Percentiles rank a stretch among this genome's conserved stretches.
Conservation (phyloP, 2,888 invertebrate species). For the Himalopsyche japonica region DNA sequence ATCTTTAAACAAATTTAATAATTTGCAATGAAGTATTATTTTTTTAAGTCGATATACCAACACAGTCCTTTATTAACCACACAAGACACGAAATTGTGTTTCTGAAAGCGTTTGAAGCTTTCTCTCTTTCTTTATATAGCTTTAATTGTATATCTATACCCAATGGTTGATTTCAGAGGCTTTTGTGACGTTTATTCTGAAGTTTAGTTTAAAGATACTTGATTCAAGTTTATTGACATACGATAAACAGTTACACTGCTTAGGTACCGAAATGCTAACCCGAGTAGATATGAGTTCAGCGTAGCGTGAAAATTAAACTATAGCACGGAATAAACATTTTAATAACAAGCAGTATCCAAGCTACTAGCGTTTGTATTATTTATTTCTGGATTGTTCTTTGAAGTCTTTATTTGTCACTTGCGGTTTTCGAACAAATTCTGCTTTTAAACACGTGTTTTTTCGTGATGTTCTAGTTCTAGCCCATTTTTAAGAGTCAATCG, state of each 20-base stretch:
- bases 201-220: neutral
- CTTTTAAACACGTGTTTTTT: neutral
- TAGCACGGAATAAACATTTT: neutral
- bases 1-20: too few relatives aligned
- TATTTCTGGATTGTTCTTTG: neutral
- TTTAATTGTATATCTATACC: too few relatives aligned
- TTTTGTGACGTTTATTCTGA: too few relatives aligned
- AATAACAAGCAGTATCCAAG: neutral
- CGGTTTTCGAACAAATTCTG: neutral
- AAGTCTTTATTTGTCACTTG: neutral
- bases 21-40: too few relatives aligned
- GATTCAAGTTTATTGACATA: neutral
- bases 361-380: neutral
- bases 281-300: neutral
- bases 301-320: neutral
- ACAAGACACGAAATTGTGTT: too few relatives aligned
- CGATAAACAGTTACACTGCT: neutral
- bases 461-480: neutral
- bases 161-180: too few relatives aligned
- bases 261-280: neutral
- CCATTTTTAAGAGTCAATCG: too few relatives aligned
- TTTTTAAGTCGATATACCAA: too few relatives aligned
- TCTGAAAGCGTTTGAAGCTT: too few relatives aligned
- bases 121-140: too few relatives aligned
- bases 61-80: too few relatives aligned